Conservation (phyloP, 2,888 invertebrate genomes). For the Lasius platythorax region DNA sequence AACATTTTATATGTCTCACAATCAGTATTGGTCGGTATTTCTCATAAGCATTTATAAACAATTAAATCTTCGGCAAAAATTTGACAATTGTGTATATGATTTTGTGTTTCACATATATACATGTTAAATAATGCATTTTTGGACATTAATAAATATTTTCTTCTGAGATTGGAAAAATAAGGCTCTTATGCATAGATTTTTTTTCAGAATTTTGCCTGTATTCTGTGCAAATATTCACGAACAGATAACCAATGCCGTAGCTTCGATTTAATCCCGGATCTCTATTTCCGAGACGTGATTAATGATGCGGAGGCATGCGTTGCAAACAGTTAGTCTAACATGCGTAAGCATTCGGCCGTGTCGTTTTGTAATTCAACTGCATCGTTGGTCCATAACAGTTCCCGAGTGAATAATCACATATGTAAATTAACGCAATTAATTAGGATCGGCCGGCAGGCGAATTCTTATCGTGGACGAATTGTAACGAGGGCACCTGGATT, state of each 20-base stretch:
- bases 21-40: not conserved
- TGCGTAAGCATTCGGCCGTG: no score
- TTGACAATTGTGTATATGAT: not conserved
- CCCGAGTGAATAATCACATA: not conserved
- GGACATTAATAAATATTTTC: not conserved
- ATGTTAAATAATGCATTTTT: not conserved
- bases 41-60: not conserved
- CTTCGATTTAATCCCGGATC: not conserved
- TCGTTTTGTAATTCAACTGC: not conserved
- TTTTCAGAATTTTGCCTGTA: not conserved
- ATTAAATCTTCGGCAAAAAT: not conserved
- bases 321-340: not conserved
- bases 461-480: slow-evolving; percentile 8
- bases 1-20: not conserved
- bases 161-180: not conserved
- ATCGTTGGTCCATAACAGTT: not conserved
- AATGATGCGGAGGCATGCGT: not conserved
- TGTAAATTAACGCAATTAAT: slow-evolving; percentile 25
- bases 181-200: no score
- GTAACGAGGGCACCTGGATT: not conserved
- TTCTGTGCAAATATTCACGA: not conserved
- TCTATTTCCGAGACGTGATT: not conserved
- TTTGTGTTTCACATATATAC: not conserved
- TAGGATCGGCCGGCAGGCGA: not conserved
- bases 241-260: not conserved